Percentiles rank a stretch among this genome's conserved stretches.
Evolutionary conservation across 2,888 invertebrate species (phyloP).

Genomic region (Cyaniris semiargus): DNA sequence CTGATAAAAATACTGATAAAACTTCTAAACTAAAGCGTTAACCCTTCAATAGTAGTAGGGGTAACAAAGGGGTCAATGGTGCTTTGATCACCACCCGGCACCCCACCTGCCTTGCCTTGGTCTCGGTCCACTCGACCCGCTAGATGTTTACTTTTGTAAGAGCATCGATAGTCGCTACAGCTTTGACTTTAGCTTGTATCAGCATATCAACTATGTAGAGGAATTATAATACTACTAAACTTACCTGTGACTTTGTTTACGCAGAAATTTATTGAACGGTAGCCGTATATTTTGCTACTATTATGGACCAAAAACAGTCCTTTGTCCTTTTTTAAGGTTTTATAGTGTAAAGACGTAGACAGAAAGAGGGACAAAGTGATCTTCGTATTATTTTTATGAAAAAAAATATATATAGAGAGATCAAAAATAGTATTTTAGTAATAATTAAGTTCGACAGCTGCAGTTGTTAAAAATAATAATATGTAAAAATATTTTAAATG

Average conservation of each 20-base stretch:
- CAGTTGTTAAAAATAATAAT: no score
- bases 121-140: slow-evolving; percentile 57
- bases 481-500: no score
- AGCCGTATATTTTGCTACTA: no score
- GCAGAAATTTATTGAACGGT: no score
- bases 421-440: no score
- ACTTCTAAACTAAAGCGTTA: background rate
- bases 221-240: background rate
- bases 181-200: slow-evolving; percentile 37
- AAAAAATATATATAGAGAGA: no score
- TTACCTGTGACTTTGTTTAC: no score
- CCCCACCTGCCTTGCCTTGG: slow-evolving; percentile 64
- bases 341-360: no score
- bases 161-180: slow-evolving; percentile 42
- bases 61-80: slow-evolving; percentile 72
- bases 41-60: slow-evolving; percentile 43
- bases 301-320: no score
- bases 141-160: slow-evolving; percentile 59
- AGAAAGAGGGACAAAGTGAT: no score
- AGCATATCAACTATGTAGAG: background rate
- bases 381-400: no score
- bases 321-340: no score
- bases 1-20: background rate
- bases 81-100: slow-evolving; percentile 63
- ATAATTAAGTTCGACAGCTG: background rate